A percentile compares a stretch with the other conserved stretches of the same genome.
Evolutionary conservation across 1,140 invertebrate species (phyloP).

Genomic region (Zophobas morio): DNA sequence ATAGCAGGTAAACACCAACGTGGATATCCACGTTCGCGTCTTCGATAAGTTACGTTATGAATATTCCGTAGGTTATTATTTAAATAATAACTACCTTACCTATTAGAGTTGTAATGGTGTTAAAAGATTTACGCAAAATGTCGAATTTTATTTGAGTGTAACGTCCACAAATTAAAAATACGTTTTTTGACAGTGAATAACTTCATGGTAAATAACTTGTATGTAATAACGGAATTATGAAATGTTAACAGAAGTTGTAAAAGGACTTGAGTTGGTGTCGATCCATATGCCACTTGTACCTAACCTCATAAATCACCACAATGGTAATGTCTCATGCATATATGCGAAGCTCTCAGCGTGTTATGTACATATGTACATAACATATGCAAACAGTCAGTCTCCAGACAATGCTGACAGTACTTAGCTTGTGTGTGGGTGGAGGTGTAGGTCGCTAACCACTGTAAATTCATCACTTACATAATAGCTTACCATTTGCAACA

Average conservation of each 20-base stretch:
- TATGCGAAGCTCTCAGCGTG: constrained; percentile 8
- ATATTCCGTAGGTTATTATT: too few relatives aligned
- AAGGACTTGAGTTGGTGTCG: not conserved
- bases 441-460: not conserved
- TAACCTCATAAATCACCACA: not conserved
- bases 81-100: too few relatives aligned
- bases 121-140: too few relatives aligned
- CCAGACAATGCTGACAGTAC: constrained; percentile 22
- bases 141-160: too few relatives aligned
- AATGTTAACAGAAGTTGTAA: not conserved
- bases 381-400: constrained; percentile 21
- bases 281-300: too few relatives aligned
- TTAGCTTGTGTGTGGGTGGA: constrained; percentile 4
- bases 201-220: too few relatives aligned
- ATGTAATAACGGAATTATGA: not conserved
- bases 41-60: too few relatives aligned
- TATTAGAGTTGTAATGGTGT: too few relatives aligned
- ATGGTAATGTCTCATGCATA: constrained; percentile 19
- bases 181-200: too few relatives aligned
- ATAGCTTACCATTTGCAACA: not conserved
- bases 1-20: too few relatives aligned
- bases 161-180: too few relatives aligned
- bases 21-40: too few relatives aligned
- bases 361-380: constrained; percentile 11
- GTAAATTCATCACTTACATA: not conserved